Evolutionary conservation across 2,797 vertebrate species (phyloP).

Genomic region (Scolopax rusticola): DNA sequence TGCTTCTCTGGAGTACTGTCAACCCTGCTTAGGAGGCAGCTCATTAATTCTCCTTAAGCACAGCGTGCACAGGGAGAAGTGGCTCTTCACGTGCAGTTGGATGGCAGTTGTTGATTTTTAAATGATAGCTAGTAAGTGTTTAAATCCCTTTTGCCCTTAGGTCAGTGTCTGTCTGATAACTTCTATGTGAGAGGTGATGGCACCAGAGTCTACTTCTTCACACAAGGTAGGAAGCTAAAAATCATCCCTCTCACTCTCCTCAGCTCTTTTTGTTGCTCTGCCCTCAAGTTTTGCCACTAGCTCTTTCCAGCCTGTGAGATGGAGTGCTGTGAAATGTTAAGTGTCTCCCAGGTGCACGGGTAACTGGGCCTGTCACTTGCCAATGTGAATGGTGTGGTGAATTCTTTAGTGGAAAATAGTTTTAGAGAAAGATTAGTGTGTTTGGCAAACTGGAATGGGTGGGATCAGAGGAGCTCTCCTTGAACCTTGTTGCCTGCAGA

Average conservation of each 20-base stretch:
- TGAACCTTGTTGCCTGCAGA: background rate
- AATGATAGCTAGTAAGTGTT: background rate
- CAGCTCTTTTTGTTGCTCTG: background rate
- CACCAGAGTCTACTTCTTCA: constrained; percentile 98
- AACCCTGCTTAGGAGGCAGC: background rate
- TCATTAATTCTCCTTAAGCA: background rate
- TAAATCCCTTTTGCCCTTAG: constrained; percentile 72
- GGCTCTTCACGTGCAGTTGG: background rate
- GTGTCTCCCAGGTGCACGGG: background rate
- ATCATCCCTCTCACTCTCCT: background rate
- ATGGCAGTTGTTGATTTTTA: constrained; percentile 21
- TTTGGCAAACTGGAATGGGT: background rate
- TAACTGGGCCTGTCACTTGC: background rate
- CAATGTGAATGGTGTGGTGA: background rate
- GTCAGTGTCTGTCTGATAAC: constrained; percentile 94
- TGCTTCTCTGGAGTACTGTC: background rate
- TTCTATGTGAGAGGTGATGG: constrained; percentile 98
- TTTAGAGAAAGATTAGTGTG: background rate
- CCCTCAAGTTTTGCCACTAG: background rate
- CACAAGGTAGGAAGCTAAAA: constrained; percentile 87
- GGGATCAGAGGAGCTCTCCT: background rate
- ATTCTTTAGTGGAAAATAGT: background rate
- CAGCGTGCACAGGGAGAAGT: background rate
- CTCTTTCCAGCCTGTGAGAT: background rate
- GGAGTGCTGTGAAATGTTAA: background rate